A percentile compares a stretch with the other conserved stretches of the same genome.
phyloP scores from a whole-genome alignment of 2,113 vertebrate genomes.

The Macquaria ambigua region DNA sequence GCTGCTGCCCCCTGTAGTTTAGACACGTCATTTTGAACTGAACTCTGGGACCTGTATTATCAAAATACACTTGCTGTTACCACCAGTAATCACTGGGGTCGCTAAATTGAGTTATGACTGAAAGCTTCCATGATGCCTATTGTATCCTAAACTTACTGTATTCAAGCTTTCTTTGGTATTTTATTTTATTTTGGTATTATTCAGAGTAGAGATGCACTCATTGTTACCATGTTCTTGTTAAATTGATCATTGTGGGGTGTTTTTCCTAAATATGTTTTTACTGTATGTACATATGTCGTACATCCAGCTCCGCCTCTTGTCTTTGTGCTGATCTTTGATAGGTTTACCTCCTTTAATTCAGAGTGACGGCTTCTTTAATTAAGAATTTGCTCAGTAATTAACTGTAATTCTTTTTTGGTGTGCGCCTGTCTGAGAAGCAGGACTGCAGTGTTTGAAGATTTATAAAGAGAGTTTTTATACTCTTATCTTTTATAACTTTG shows the following conservation, averaged over 20 bases:
- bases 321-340: background rate
- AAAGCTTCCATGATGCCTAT: too few relatives aligned
- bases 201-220: background rate
- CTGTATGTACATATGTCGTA: background rate
- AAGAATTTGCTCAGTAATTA: slow-evolving; percentile 24
- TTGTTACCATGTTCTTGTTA: background rate
- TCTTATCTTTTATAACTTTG: background rate
- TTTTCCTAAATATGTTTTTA: background rate
- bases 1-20: too few relatives aligned
- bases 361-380: slow-evolving; percentile 11
- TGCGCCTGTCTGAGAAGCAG: background rate
- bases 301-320: background rate
- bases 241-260: background rate
- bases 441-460: background rate
- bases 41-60: background rate
- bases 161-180: background rate
- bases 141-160: background rate
- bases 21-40: background rate
- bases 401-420: background rate
- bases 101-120: too few relatives aligned
- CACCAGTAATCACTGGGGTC: background rate
- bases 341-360: background rate
- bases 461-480: background rate
- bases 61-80: background rate
- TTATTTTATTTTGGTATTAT: background rate